phyloP scores from a whole-genome alignment of 2,113 vertebrate genomes.

The Sorex araneus region DNA sequence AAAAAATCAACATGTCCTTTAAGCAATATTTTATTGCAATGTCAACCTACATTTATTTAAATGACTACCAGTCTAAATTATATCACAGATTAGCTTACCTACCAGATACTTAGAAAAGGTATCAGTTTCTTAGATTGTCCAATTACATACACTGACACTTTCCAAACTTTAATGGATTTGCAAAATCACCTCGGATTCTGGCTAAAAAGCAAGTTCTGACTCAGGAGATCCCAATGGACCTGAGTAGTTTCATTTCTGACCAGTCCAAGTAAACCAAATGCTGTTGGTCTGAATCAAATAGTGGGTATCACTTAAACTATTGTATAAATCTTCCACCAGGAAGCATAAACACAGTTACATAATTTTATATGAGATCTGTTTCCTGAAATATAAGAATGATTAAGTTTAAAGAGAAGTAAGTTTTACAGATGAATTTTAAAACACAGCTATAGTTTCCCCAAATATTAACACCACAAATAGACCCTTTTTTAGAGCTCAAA shows the following conservation, averaged over 20 bases:
- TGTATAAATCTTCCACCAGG: conserved; percentile 46
- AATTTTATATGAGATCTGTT: conserved; percentile 42
- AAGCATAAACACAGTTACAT: conserved; percentile 18
- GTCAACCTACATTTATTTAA: conserved; percentile 3
- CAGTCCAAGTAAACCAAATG: background rate
- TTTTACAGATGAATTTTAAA: conserved; percentile 62
- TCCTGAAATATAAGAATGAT: conserved; percentile 52
- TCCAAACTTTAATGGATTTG: background rate
- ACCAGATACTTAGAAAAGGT: background rate
- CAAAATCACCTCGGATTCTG: background rate
- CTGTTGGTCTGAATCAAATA: background rate
- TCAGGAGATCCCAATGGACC: background rate
- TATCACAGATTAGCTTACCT: background rate
- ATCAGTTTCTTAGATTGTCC: background rate
- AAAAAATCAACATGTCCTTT: conserved; percentile 27
- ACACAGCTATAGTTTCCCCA: background rate
- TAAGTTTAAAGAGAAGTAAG: conserved; percentile 53
- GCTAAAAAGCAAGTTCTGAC: background rate
- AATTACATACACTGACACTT: background rate
- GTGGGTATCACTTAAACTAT: background rate
- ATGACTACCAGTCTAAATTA: background rate
- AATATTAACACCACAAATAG: conserved; percentile 15
- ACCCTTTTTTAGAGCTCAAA: conserved; percentile 58
- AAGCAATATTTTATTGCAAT: background rate
- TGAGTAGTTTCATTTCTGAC: background rate